Base-by-base conservation (phyloP, 2,797 vertebrate genomes). In the Eulemur mongoz region DNA sequence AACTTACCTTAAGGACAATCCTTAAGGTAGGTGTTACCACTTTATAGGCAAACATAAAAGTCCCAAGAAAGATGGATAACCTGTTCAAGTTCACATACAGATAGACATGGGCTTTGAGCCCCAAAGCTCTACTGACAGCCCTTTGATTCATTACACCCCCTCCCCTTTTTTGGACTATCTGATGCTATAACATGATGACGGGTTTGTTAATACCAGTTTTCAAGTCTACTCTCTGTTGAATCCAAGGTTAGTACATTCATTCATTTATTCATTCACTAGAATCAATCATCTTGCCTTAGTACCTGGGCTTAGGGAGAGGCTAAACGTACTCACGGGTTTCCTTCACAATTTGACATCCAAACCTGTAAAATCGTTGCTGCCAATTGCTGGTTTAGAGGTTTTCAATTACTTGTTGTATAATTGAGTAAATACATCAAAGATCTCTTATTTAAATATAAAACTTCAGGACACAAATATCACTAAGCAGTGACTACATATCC, bases 381-480 rank as follows among this genome's bases (percentile, higher is more conserved):
- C 40, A 32, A 4, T 40, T 83, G 70, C 54, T 87, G 59, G 65
- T 63, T 11, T 70, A 27, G 67, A 50, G 50, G 9, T 23, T 72
- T 87, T 73, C 5, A 90, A 75, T 52, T 83, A 45, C 25, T n/a
- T 76, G 48, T 43, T 45, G 12, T 54, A 15, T 81, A 91, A 54
- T 4, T 88, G 59, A 84, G 17, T 40, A 75, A 88, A 25, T 27
- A 54, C 1, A 50, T 73, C 18, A 67, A 89, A 85, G 27, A 63
- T 52, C 35, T 78, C 59, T 75, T 76, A 83, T 23, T 72, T 80
- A 92, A 84, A 94, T 48, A 76, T 43, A 93, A 80, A 91, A 75
- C 32, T 54, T 91, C 15, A 93, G 32, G 35, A 38, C 23, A 40
- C 25, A 75, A 76, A 91, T 69, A 81, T 80, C 70, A 69, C 40